A percentile compares a stretch with the other conserved stretches of the same genome.
phyloP scores from a whole-genome alignment of 2,888 invertebrate species.

The Megastigmus dorsalis region DNA sequence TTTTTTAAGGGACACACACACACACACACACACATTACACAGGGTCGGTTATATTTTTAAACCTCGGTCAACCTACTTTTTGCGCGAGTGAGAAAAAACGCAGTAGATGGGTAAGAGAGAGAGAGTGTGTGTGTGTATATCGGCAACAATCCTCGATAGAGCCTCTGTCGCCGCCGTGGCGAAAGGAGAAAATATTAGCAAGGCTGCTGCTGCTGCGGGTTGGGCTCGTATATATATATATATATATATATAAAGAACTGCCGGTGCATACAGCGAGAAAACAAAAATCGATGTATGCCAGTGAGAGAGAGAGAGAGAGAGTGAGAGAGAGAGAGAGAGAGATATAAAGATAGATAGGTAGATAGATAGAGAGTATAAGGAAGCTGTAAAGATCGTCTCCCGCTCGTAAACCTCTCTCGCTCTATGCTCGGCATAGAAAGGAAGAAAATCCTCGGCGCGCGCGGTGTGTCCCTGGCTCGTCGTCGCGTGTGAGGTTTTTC shows the following conservation, averaged over 20 bases:
- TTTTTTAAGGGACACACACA: slow-evolving; percentile 29
- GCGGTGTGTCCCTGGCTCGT: slow-evolving; percentile 3
- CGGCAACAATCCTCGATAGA: not conserved
- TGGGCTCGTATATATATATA: too few species aligned
- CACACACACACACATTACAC: too few species aligned
- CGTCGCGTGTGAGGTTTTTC: slow-evolving; percentile 16
- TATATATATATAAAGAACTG: too few species aligned
- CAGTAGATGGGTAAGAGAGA: not conserved
- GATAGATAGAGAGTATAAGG: too few species aligned
- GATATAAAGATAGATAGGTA: too few species aligned
- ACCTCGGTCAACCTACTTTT: slow-evolving; percentile 27
- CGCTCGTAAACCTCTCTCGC: slow-evolving; percentile 28
- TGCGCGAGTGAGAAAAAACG: not conserved
- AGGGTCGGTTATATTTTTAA: slow-evolving; percentile 26
- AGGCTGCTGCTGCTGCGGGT: too few species aligned
- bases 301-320: too few species aligned
- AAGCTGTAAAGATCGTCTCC: slow-evolving; percentile 34
- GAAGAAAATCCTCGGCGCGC: slow-evolving; percentile 23
- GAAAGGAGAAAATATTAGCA: slow-evolving; percentile 37
- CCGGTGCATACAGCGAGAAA: too few species aligned
- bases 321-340: too few species aligned
- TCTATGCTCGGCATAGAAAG: too few species aligned
- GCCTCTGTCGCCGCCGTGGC: not conserved
- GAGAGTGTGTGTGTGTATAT: not conserved
- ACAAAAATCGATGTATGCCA: slow-evolving; percentile 29